Conservation (phyloP, 1,140 invertebrate genomes). For the Nasonia vitripennis region DNA sequence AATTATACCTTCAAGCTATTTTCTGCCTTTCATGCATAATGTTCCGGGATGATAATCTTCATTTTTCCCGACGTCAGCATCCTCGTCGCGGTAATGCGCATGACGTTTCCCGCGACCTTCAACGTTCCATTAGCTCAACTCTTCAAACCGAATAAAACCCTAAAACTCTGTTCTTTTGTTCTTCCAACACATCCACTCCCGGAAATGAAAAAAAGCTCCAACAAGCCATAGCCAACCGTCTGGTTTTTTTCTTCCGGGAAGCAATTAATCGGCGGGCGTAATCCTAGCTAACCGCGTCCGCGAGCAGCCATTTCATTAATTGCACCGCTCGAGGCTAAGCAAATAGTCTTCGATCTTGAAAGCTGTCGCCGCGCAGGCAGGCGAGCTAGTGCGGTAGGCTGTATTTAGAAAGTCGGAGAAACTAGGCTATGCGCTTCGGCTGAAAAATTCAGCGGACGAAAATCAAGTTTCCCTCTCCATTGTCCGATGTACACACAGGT, state of each 20-base stretch:
- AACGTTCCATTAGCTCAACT: no score
- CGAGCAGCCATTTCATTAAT: not conserved
- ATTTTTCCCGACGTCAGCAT: not conserved
- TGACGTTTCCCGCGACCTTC: no score
- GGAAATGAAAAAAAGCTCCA: not conserved
- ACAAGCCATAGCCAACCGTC: not conserved
- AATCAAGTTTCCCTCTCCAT: not conserved
- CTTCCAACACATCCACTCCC: no score
- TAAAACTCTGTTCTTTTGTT: no score
- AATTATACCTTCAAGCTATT: not conserved
- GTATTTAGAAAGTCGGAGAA: not conserved
- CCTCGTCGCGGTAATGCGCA: not conserved
- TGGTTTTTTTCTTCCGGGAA: not conserved
- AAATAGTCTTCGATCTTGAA: constrained; percentile 1
- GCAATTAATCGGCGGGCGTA: not conserved
- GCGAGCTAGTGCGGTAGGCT: not conserved
- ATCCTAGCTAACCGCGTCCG: not conserved
- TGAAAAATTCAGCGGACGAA: constrained; percentile 19
- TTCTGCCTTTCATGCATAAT: not conserved
- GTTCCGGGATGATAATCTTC: not conserved
- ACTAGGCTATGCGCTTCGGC: not conserved
- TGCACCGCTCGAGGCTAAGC: not conserved
- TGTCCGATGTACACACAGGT: not conserved
- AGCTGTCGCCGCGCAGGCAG: not conserved
- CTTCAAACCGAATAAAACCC: no score